phyloP scores from a whole-genome alignment of 2,113 vertebrate species.

The Sitta europaea region DNA sequence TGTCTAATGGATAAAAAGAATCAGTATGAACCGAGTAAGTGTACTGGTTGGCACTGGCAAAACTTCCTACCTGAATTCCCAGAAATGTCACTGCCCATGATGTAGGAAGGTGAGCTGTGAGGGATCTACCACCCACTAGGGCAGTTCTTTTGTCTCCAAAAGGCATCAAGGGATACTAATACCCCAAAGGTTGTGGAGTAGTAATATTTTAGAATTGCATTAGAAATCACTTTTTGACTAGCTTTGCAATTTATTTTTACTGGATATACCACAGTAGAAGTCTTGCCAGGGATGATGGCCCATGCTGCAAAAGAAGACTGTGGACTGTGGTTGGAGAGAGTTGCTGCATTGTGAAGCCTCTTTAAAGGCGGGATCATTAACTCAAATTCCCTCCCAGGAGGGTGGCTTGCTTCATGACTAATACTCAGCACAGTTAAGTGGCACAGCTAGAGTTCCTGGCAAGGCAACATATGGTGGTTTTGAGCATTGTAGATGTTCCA shows the following conservation, averaged over 20 bases:
- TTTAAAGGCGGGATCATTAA: not conserved
- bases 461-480: constrained; percentile 14
- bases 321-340: rapidly evolving
- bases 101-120: not conserved
- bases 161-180: not conserved
- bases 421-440: not conserved
- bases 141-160: not conserved
- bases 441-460: not conserved
- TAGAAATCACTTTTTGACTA: not conserved
- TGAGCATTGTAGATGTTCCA: not conserved
- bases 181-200: rapidly evolving
- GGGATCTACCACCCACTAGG: not conserved
- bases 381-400: not conserved
- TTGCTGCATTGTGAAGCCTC: not conserved
- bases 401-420: not conserved
- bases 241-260: not conserved
- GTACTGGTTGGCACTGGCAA: not conserved
- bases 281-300: not conserved
- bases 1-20: not conserved
- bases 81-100: rapidly evolving
- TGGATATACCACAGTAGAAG: not conserved
- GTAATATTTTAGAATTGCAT: not conserved
- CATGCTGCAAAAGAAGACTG: not conserved
- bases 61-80: not conserved
- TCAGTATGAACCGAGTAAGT: not conserved